Conservation (phyloP, 2,113 vertebrate genomes). For the Carlito syrichta region DNA sequence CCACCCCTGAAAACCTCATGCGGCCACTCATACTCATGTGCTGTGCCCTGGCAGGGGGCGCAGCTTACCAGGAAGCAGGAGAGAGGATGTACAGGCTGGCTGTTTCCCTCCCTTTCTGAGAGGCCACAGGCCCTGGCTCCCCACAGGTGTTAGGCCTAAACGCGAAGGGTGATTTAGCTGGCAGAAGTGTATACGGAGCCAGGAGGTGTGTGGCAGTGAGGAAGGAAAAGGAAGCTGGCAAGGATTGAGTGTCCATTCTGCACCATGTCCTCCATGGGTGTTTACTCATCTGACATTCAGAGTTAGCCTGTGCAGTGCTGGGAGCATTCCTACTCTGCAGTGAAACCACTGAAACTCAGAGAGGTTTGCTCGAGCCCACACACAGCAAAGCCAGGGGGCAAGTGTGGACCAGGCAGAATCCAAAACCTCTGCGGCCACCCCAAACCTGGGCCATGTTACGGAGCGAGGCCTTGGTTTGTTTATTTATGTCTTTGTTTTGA, state of each 20-base stretch:
- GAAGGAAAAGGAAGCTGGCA: background rate
- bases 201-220: background rate
- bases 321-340: background rate
- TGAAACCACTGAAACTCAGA: background rate
- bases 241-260: background rate
- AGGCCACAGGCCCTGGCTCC: background rate
- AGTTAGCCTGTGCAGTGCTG: background rate
- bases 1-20: background rate
- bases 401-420: background rate
- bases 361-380: background rate
- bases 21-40: fast-evolving
- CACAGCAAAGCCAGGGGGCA: background rate
- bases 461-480: background rate
- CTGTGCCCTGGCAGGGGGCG: no score
- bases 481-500: no score
- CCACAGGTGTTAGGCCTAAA: background rate
- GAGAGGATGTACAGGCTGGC: background rate
- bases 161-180: background rate
- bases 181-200: background rate
- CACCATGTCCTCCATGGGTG: background rate
- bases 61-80: background rate
- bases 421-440: background rate
- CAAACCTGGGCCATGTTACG: no score
- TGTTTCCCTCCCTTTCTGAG: background rate
- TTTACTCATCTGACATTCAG: background rate